Evolutionary conservation across 2,888 invertebrate species (phyloP).

Genomic region (Pheosia tremula): DNA sequence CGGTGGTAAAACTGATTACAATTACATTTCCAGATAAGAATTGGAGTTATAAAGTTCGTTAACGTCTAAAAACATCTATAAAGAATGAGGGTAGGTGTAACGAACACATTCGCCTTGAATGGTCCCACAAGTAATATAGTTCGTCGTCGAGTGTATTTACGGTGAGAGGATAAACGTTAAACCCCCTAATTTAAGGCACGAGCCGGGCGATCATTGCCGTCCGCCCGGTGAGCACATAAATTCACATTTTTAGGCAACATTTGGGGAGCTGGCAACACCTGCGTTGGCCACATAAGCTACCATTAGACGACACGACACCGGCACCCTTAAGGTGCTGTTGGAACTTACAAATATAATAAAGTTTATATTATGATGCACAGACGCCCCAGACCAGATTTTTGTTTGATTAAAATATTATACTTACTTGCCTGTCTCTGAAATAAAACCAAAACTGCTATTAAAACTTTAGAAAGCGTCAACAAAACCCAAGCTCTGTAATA

Average conservation of each 20-base stretch:
- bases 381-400: background rate
- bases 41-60: conserved; percentile 44
- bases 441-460: conserved; percentile 1
- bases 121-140: conserved; percentile 68
- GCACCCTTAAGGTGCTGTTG: conserved; percentile 45
- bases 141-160: conserved; percentile 74
- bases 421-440: background rate
- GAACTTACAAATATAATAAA: conserved; percentile 24
- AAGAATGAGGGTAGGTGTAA: conserved; percentile 55
- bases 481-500: background rate
- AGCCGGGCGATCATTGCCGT: conserved; percentile 79
- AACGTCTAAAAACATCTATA: conserved; percentile 57
- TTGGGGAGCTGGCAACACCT: conserved; percentile 61
- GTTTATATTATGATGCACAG: conserved; percentile 7
- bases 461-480: background rate
- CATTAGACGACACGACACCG: conserved; percentile 60
- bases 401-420: conserved; percentile 3
- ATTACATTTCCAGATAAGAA: conserved; percentile 16
- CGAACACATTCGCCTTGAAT: conserved; percentile 47
- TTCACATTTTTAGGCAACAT: conserved; percentile 79
- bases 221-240: conserved; percentile 74
- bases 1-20: background rate
- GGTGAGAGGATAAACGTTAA: conserved; percentile 77
- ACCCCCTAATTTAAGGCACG: conserved; percentile 81
- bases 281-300: conserved; percentile 65